Conservation (phyloP, 2,888 invertebrate genomes). For the Tupiocoris notatus region DNA sequence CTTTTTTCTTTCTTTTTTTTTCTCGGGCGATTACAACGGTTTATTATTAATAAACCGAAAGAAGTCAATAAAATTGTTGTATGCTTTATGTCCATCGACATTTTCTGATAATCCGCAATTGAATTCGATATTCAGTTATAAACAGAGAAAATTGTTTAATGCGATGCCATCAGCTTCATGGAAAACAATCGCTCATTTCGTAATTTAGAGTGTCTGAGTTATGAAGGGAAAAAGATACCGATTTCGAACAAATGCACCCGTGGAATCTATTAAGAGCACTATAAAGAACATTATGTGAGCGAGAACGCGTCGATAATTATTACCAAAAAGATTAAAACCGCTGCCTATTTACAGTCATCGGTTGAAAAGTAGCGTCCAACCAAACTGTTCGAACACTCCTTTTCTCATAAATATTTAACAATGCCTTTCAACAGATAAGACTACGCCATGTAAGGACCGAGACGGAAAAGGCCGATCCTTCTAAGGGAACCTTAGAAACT, state of each 20-base stretch:
- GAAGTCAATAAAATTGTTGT: no score
- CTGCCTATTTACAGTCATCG: not conserved
- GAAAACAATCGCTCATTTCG: no score
- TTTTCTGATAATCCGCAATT: no score
- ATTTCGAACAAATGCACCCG: not conserved
- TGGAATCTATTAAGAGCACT: not conserved
- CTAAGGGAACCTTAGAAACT: not conserved
- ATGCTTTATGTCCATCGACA: no score
- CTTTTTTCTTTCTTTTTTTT: no score
- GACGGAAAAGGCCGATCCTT: conserved; percentile 21
- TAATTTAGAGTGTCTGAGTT: not conserved
- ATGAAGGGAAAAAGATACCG: not conserved
- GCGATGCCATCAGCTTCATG: no score
- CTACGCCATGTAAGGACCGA: conserved; percentile 13
- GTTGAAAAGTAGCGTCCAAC: not conserved
- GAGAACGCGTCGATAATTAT: not conserved
- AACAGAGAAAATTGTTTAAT: no score
- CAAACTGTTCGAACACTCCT: conserved; percentile 2
- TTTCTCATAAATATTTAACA: conserved; percentile 39
- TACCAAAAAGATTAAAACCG: not conserved
- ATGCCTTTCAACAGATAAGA: conserved; percentile 22
- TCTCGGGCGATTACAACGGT: no score
- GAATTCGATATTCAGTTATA: no score
- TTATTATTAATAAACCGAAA: no score
- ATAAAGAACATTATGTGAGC: not conserved